Evolutionary conservation across 2,888 invertebrate species (phyloP).

Genomic region (Epirrhoe alternata): DNA sequence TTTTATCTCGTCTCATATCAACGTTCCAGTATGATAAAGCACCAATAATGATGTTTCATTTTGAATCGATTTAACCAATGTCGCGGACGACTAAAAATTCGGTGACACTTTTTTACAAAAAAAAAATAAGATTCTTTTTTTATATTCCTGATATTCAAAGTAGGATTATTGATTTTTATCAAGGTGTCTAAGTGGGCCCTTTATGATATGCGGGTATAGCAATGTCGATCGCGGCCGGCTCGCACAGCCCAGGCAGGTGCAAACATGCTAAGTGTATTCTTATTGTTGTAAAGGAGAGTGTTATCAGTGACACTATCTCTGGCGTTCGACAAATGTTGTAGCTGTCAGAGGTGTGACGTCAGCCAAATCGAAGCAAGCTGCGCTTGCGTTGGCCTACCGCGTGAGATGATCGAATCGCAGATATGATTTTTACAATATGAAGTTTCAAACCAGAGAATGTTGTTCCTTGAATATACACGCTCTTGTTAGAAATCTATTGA

Average conservation of each 20-base stretch:
- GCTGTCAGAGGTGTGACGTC: slow-evolving; percentile 84
- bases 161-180: slow-evolving; percentile 48
- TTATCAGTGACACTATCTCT: slow-evolving; percentile 85
- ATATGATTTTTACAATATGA: slow-evolving; percentile 59
- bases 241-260: slow-evolving; percentile 83
- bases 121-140: slow-evolving; percentile 45
- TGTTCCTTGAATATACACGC: slow-evolving; percentile 9
- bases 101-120: slow-evolving; percentile 67
- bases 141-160: slow-evolving; percentile 42
- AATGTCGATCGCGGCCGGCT: slow-evolving; percentile 68
- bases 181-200: slow-evolving; percentile 48
- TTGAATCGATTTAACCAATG: slow-evolving; percentile 73
- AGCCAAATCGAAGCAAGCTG: slow-evolving; percentile 71
- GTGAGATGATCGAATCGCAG: slow-evolving; percentile 62
- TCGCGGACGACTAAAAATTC: slow-evolving; percentile 62
- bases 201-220: slow-evolving; percentile 68
- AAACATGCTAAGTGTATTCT: slow-evolving; percentile 85
- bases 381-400: slow-evolving; percentile 58
- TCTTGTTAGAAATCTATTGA: slow-evolving; percentile 1
- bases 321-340: slow-evolving; percentile 83
- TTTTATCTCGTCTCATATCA: slow-evolving; percentile 79
- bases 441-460: slow-evolving; percentile 23
- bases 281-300: slow-evolving; percentile 83
- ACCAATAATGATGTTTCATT: slow-evolving; percentile 85
- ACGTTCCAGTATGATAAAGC: slow-evolving; percentile 77